These are phyloP conservation scores for Phoenicopterus ruber DNA, from an alignment of 2,113 vertebrate genomes.

Conservation along the genomic window DNA sequence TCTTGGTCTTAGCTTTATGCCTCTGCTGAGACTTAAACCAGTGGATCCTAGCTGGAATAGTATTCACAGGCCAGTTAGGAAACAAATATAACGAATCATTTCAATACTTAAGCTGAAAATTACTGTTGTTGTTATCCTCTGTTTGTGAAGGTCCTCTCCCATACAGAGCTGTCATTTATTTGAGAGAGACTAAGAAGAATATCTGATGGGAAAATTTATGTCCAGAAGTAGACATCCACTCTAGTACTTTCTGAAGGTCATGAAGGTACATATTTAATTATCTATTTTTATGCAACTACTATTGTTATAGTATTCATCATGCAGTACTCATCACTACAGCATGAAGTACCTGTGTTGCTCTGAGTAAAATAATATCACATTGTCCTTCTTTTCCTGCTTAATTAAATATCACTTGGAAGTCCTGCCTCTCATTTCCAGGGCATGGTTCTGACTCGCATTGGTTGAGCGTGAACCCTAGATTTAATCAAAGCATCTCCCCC, in stretches of 20 bases:
- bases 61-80: neutral
- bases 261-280: neutral
- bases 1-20: neutral
- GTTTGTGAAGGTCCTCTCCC: neutral
- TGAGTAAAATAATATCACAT: neutral
- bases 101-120: neutral
- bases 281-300: neutral
- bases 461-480: neutral
- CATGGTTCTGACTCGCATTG: conserved; percentile 31
- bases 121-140: neutral
- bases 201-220: neutral
- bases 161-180: neutral
- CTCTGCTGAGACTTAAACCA: neutral
- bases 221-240: neutral
- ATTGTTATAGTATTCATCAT: neutral
- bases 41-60: neutral
- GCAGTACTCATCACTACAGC: neutral
- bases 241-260: neutral
- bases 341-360: neutral
- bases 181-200: neutral
- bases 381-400: conserved; percentile 30
- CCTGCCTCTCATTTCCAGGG: conserved; percentile 11
- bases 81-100: neutral
- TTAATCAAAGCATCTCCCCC: conserved; percentile 41
- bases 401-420: conserved; percentile 53